Evolutionary conservation across 2,888 invertebrate genomes (phyloP), one percentile per base, ranked within the genome.

Genomic region (Sesia apiformis): DNA sequence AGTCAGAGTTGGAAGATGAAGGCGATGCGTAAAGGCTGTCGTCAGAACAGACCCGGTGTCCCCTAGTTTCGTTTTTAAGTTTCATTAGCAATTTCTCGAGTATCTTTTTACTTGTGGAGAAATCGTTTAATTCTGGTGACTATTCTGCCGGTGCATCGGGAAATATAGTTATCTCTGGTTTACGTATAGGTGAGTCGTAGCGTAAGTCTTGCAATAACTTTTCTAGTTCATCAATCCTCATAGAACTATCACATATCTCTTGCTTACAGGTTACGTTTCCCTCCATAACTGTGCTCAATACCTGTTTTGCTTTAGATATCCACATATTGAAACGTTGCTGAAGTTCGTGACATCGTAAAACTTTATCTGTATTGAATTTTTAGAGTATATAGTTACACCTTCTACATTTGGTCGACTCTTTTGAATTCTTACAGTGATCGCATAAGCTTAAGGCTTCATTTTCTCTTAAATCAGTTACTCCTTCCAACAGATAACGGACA

Each of bases 341-440:
- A 7, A 52, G 61, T 51, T 69, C 62, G 52, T 65, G 59, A 51
- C 55, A 52, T 40, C 57, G 57, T n/a, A 63, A 58, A 4, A 58
- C 58, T 55, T 66, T 63, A 8, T 58, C 55, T 4, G 52, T 55
- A n/a, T 67, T 52, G 55, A 68, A 76, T 53, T 67, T 69, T 40
- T 58, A 63, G 3, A 68, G 57, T 8, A 75, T 61, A 46, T 64
- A 67, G 39, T 71, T 64, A 56, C 81, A 82, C 59, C 69, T 66
- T 53, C 65, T 65, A 58, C 81, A 82, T 58, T 70, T 69, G 23
- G 60, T 64, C 3, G 57, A 55, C 3, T 59, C 55, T 40, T 63
- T 70, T 6, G 58, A 56, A 39, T 56, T 56, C 49, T 69, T 74
- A 57, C 80, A 81, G 55, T 74, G 62, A 1, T 70, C 60, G 53